Base-by-base conservation (phyloP, 2,797 vertebrate genomes). In the Lepus townsendii region DNA sequence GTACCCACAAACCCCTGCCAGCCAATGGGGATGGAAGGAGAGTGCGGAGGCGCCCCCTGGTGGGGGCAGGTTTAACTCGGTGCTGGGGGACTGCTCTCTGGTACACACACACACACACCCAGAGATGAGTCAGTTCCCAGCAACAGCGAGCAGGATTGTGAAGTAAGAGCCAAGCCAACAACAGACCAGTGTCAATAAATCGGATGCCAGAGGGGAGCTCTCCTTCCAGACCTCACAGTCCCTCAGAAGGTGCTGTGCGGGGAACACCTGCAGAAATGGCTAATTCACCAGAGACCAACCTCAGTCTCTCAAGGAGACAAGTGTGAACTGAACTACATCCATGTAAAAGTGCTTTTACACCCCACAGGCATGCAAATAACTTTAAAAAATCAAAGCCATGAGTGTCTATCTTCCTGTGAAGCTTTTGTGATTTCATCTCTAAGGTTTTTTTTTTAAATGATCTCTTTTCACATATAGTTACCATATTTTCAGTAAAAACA, bases 381-480 rank as follows among this genome's bases (percentile, higher is more conserved):
- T 22, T 84, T 92, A 32, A 80, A 8, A 42, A 83, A 95, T n/a
- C 66, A 91, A 96, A 95, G 73, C 13, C 68, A 26, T n/a, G 38
- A 5, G 7, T 50, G 76, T 71, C 24, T 47, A 24, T 47, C 7
- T 60, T 96, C 60, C 32, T 66, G 10, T 26, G n/a, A 95, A 42
- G 8, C 50, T 63, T 17, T 47, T 57, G 19, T 84, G 17, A 57
- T 92, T 91, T n/a, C 85, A 90, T 7, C 66, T 71, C 91, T 94
- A 42, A 68, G 3, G 0, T 88, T 22, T 93, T 93, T 89, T 60
- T 57, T 57, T 8, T 42, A 8, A 57, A n/a, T 91, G 93, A 82
- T 87, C 69, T 86, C 50, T 4, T 73, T 88, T 26, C 54, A 82
- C 30, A 32, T 73, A 65, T 26, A 90, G 11, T 63, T 62, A 88